A percentile compares a stretch with the other conserved stretches of the same genome.
Conservation (phyloP, 2,113 vertebrate genomes). For the Erythrocebus patas region DNA sequence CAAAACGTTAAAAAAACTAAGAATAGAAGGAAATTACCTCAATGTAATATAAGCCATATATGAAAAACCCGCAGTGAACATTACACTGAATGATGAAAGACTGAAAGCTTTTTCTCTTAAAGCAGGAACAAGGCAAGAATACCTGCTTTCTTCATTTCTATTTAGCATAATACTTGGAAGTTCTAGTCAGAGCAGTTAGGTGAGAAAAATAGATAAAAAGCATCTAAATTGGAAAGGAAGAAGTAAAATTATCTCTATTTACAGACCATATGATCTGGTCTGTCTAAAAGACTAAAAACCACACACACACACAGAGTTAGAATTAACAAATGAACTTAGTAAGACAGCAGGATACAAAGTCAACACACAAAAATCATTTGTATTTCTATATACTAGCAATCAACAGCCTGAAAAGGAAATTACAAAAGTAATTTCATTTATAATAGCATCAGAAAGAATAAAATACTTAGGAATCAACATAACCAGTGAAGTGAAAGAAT, state of each 20-base stretch:
- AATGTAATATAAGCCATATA: neutral
- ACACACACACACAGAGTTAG: neutral
- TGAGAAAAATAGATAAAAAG: neutral
- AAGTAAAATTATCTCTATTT: neutral
- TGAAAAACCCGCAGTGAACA: neutral
- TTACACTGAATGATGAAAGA: neutral
- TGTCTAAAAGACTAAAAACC: neutral
- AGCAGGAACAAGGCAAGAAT: neutral
- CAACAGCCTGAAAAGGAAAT: neutral
- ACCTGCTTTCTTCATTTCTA: neutral
- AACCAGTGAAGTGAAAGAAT: neutral
- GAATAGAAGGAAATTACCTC: neutral
- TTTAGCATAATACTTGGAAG: neutral
- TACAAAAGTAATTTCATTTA: neutral
- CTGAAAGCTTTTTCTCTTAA: neutral
- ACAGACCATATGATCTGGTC: neutral
- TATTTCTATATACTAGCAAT: neutral
- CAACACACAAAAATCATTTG: neutral
- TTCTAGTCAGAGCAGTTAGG: neutral
- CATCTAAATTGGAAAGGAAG: neutral
- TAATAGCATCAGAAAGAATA: neutral
- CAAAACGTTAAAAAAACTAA: neutral
- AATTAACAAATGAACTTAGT: neutral
- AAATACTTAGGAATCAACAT: neutral
- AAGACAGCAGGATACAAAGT: neutral